phyloP scores from a whole-genome alignment of 2,113 vertebrate genomes.

The Etia nguti region DNA sequence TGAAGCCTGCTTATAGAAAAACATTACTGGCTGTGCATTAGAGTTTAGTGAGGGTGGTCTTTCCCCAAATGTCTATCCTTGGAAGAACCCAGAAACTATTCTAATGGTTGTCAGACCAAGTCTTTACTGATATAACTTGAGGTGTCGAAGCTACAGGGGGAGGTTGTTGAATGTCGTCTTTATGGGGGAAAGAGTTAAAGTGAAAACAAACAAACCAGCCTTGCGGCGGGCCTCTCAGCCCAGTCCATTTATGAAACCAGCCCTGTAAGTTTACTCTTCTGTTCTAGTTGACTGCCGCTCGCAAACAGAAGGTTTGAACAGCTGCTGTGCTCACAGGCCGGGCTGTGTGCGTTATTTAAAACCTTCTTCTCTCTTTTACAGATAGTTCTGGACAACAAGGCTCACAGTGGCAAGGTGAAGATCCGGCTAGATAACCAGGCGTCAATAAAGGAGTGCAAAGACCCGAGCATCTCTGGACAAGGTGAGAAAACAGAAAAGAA shows the following conservation, averaged over 20 bases:
- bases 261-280: background rate
- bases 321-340: background rate
- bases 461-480: slow-evolving; percentile 81
- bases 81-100: background rate
- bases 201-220: background rate
- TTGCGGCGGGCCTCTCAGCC: background rate
- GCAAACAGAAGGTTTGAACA: background rate
- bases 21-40: background rate
- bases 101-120: background rate
- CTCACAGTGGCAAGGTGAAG: slow-evolving; percentile 88
- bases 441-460: slow-evolving; percentile 84
- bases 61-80: background rate
- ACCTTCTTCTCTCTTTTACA: slow-evolving; percentile 2
- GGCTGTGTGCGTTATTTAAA: background rate
- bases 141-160: background rate
- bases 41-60: background rate
- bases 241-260: background rate
- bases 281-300: accelerated
- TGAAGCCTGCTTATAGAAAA: background rate
- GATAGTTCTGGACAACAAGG: slow-evolving; percentile 85
- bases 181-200: background rate
- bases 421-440: slow-evolving; percentile 82
- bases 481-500: slow-evolving; percentile 69
- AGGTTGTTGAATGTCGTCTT: background rate
- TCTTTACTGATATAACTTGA: background rate